Percentiles rank a stretch among this genome's conserved stretches.
Conservation (phyloP, 2,888 invertebrate genomes). For the Limnephilus rhombicus region DNA sequence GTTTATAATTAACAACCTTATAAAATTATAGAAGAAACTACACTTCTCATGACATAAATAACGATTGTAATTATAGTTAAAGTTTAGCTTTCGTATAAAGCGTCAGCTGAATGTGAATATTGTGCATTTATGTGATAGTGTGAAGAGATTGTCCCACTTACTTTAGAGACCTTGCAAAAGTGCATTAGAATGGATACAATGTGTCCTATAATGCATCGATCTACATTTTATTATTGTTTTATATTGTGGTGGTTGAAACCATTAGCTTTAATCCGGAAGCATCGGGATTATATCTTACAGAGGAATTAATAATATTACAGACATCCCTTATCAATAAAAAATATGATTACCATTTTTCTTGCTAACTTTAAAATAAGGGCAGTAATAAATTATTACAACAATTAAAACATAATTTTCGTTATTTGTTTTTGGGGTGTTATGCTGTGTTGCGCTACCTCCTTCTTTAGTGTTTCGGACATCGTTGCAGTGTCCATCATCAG, state of each 20-base stretch:
- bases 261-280: not conserved
- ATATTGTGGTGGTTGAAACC: not conserved
- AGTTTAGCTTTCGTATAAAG: not conserved
- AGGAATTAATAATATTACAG: no score
- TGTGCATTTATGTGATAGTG: not conserved
- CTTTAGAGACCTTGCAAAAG: not conserved
- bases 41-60: not conserved
- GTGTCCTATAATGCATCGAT: not conserved
- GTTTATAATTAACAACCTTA: no score
- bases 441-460: no score
- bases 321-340: no score
- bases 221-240: not conserved
- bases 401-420: no score
- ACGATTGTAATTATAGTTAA: not conserved
- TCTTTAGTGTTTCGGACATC: no score
- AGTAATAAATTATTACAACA: no score
- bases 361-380: no score
- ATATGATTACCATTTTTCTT: no score
- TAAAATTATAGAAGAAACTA: no score
- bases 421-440: no score
- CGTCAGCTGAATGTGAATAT: not conserved
- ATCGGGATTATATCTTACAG: not conserved
- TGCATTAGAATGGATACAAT: slow-evolving; percentile 10
- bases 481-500: no score
- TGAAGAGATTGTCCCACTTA: slow-evolving; percentile 13